Evolutionary conservation across 2,113 vertebrate genomes (phyloP).

Genomic region (Clarias gariepinus): DNA sequence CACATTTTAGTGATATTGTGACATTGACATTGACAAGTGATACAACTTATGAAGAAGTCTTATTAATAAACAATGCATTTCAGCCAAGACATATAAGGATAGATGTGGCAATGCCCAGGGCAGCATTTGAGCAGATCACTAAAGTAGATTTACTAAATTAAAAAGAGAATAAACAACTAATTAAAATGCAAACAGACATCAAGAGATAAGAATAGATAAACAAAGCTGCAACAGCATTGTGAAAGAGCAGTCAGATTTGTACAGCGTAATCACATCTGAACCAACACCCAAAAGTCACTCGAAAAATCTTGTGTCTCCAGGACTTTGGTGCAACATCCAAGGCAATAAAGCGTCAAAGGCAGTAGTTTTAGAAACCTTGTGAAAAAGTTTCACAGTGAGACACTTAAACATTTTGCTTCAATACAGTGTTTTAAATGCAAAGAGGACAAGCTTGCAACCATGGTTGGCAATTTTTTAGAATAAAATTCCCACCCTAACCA

Average conservation of each 20-base stretch:
- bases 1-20: too few species aligned
- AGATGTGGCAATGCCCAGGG: not conserved
- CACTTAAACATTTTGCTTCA: too few species aligned
- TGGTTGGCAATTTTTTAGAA: not conserved
- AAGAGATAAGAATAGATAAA: not conserved
- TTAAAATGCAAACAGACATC: not conserved
- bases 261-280: not conserved
- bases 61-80: not conserved
- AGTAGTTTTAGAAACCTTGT: not conserved
- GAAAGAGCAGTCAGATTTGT: not conserved
- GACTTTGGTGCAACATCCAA: not conserved
- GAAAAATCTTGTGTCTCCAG: not conserved
- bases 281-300: not conserved
- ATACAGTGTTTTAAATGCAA: too few species aligned
- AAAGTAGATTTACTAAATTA: not conserved
- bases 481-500: not conserved
- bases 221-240: not conserved
- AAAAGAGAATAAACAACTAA: not conserved
- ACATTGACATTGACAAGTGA: too few species aligned
- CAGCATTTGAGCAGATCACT: not conserved
- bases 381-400: not conserved
- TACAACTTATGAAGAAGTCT: too few species aligned
- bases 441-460: not conserved
- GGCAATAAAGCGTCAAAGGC: not conserved
- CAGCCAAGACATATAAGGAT: not conserved